Evolutionary conservation across 2,797 vertebrate species (phyloP).

Genomic region (Rhinoraja longicauda): DNA sequence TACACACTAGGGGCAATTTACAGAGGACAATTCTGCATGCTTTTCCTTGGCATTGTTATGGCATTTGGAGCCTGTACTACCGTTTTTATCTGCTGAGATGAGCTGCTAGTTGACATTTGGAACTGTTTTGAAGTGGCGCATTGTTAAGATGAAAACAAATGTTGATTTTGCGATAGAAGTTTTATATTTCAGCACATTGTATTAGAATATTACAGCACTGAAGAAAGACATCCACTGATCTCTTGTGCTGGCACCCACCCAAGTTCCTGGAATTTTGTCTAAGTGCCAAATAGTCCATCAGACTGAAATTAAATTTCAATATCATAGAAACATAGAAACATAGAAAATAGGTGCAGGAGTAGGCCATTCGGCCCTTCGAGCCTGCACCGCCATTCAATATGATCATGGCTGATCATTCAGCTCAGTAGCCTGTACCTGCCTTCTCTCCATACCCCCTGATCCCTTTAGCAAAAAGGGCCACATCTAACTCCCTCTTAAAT

Average conservation of each 20-base stretch:
- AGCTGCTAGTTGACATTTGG: background rate
- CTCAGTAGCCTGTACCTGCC: too few species aligned
- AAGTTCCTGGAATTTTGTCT: background rate
- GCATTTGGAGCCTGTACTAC: background rate
- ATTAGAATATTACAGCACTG: background rate
- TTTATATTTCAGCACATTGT: background rate
- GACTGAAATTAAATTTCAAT: background rate
- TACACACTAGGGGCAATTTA: too few species aligned
- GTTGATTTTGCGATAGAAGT: background rate
- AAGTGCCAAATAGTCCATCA: background rate
- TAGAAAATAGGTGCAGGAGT: too few species aligned
- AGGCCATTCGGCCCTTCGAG: too few species aligned
- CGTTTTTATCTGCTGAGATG: background rate
- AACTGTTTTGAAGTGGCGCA: background rate
- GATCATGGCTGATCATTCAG: too few species aligned
- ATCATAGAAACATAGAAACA: too few species aligned
- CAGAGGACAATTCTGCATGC: background rate
- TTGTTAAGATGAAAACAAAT: constrained; percentile 8
- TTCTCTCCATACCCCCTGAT: too few species aligned
- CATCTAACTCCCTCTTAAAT: too few species aligned
- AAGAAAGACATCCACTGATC: background rate
- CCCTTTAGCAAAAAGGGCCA: too few species aligned
- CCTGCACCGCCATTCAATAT: too few species aligned
- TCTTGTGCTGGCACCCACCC: background rate
- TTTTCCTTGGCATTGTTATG: background rate